Conservation (phyloP, 2,113 vertebrate species). For the Parus major region DNA sequence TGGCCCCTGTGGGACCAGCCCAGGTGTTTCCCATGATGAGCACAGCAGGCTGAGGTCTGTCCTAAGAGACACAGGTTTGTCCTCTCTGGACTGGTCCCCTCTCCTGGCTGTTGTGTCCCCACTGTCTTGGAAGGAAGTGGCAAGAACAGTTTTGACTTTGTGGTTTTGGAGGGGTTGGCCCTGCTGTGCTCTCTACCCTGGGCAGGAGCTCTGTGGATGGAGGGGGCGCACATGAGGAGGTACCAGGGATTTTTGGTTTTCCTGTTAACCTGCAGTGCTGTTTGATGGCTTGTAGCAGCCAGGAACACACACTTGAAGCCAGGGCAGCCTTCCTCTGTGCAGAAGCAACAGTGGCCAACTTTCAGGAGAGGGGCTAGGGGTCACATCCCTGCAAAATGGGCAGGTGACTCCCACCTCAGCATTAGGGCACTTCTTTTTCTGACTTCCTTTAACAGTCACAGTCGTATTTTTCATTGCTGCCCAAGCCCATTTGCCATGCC, state of each 20-base stretch:
- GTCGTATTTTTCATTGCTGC: neutral
- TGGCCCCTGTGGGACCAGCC: neutral
- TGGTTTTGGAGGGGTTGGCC: neutral
- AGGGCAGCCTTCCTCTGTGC: neutral
- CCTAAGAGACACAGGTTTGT: neutral
- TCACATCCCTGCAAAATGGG: neutral
- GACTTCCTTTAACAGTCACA: neutral
- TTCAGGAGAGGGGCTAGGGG: rapidly evolving
- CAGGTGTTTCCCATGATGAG: neutral
- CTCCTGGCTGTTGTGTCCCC: neutral
- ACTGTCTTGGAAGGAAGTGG: rapidly evolving
- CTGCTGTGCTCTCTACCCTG: neutral
- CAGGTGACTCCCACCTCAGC: neutral
- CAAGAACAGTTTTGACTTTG: neutral
- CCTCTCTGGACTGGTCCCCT: neutral
- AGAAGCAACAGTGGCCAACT: neutral
- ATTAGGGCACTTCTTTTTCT: neutral
- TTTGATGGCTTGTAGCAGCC: neutral
- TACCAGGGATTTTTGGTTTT: neutral
- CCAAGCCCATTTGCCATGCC: neutral
- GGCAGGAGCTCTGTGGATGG: neutral
- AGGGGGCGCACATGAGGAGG: neutral
- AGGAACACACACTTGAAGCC: rapidly evolving
- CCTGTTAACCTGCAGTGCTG: rapidly evolving
- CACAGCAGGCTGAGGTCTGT: neutral